Conservation (phyloP, 1,140 invertebrate genomes). For the Onthophagus taurus region DNA sequence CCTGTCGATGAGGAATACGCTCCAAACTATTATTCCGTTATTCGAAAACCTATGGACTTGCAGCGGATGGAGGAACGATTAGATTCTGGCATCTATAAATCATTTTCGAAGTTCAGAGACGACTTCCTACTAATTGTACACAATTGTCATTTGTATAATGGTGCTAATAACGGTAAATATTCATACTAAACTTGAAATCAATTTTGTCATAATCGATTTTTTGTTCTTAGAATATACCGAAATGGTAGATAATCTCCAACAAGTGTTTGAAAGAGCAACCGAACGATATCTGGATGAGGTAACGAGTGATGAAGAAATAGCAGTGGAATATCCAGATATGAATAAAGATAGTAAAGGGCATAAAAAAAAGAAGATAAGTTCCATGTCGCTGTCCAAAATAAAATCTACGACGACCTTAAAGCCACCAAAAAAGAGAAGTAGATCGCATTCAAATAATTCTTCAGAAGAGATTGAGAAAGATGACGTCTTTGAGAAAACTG, state of each 20-base stretch:
- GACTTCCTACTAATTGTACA: slow-evolving; percentile 87
- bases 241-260: slow-evolving; percentile 8
- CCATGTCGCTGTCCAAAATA: slow-evolving; percentile 14
- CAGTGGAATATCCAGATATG: slow-evolving; percentile 48
- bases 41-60: slow-evolving; percentile 76
- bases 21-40: slow-evolving; percentile 73
- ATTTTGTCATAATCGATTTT: background rate
- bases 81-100: slow-evolving; percentile 68
- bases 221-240: slow-evolving; percentile 6
- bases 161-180: slow-evolving; percentile 74
- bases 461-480: slow-evolving; percentile 17
- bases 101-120: slow-evolving; percentile 67
- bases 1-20: slow-evolving; percentile 86
- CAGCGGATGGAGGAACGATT: slow-evolving; percentile 80
- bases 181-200: slow-evolving; percentile 11
- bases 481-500: too few species aligned
- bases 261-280: slow-evolving; percentile 5
- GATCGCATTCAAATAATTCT: slow-evolving; percentile 25
- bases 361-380: slow-evolving; percentile 15
- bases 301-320: slow-evolving; percentile 60
- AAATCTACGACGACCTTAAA: slow-evolving; percentile 27
- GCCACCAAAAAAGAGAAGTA: slow-evolving; percentile 23
- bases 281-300: slow-evolving; percentile 6
- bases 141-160: slow-evolving; percentile 86
- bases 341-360: slow-evolving; percentile 17